phyloP scores from a whole-genome alignment of 2,113 vertebrate genomes.

The Azemiops feae region DNA sequence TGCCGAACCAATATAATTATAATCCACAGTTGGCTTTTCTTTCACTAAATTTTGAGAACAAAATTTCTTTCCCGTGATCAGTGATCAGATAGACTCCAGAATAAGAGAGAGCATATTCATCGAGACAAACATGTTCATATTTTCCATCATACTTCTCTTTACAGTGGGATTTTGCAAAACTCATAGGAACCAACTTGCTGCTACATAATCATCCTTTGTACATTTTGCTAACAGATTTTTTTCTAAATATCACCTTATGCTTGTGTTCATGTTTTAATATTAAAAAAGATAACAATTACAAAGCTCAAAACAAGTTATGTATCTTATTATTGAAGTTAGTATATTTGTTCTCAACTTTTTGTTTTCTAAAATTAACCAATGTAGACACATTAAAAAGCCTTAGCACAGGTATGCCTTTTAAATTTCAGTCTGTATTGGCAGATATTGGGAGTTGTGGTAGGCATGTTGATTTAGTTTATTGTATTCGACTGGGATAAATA shows the following conservation, averaged over 20 bases:
- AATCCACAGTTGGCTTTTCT: background rate
- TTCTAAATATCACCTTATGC: background rate
- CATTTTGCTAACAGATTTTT: conserved; percentile 43
- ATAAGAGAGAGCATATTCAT: background rate
- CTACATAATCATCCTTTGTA: background rate
- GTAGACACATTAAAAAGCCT: background rate
- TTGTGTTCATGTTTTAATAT: background rate
- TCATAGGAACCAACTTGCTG: background rate
- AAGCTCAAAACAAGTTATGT: background rate
- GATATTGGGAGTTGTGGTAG: conserved; percentile 35
- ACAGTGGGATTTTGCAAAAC: background rate
- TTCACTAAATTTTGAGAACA: background rate
- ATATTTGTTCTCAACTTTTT: conserved; percentile 7
- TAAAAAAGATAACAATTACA: background rate
- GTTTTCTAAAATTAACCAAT: conserved; percentile 32
- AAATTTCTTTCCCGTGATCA: background rate
- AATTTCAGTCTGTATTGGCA: conserved; percentile 15
- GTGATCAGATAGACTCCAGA: background rate
- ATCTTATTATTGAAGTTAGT: background rate
- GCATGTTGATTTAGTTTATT: conserved; percentile 41
- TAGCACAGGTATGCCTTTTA: conserved; percentile 32
- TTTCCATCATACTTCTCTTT: background rate
- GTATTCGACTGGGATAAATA: background rate
- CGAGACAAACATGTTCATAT: background rate
- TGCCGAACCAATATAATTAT: background rate